A percentile compares a stretch with the other conserved stretches of the same genome.
phyloP scores from a whole-genome alignment of 2,797 vertebrate genomes.

The Thaleichthys pacificus region DNA sequence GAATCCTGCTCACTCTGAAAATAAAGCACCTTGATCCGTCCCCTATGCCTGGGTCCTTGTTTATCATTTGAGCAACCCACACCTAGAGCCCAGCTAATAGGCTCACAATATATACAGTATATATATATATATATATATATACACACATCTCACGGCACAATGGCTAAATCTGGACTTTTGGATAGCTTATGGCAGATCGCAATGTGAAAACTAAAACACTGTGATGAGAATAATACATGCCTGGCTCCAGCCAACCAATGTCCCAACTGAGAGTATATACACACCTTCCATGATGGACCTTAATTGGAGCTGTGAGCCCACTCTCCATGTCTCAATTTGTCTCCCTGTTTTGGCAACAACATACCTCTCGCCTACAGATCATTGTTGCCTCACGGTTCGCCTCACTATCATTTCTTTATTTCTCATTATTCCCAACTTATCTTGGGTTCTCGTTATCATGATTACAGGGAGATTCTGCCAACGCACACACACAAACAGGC shows the following conservation, averaged over 20 bases:
- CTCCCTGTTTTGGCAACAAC: not conserved
- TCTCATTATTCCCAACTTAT: not conserved
- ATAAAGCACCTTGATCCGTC: no score
- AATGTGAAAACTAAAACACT: not conserved
- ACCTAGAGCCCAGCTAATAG: no score
- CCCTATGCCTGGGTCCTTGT: no score
- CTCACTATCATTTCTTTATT: constrained; percentile 5
- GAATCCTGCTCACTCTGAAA: no score
- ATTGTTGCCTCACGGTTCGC: not conserved
- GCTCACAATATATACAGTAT: not conserved
- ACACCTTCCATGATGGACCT: not conserved
- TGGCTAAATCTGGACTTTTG: not conserved
- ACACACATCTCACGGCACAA: not conserved
- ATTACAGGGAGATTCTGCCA: not conserved
- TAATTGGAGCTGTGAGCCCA: not conserved
- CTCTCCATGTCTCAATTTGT: not conserved
- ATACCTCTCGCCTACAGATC: not conserved
- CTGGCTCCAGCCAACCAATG: not conserved
- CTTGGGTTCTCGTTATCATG: constrained; percentile 4
- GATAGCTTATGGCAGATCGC: not conserved
- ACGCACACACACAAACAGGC: not conserved
- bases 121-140: not conserved
- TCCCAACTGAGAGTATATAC: not conserved
- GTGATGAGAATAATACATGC: not conserved
- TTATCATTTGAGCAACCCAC: not conserved